These are phyloP conservation scores for Phymorhynchus buccinoides DNA, from an alignment of 1,140 invertebrate species.

Conservation along the genomic window DNA sequence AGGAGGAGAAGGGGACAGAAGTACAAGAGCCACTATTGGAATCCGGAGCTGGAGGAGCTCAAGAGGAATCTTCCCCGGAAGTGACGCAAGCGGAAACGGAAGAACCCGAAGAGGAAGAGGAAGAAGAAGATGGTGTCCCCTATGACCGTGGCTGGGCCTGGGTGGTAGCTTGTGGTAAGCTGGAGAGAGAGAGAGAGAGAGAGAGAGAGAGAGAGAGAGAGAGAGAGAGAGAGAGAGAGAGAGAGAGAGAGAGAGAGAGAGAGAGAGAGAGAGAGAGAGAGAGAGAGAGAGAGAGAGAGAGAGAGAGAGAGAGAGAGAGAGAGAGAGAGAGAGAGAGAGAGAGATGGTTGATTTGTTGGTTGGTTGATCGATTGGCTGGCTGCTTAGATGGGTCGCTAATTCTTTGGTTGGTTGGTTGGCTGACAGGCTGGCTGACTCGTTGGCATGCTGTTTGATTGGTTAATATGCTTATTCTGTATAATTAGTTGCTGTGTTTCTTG, in stretches of 20 bases:
- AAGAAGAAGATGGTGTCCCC: slow-evolving; percentile 28
- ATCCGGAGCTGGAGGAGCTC: background rate
- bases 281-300: too few species aligned
- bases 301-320: background rate
- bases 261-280: too few species aligned
- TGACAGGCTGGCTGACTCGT: too few species aligned
- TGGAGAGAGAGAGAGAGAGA: background rate
- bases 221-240: too few species aligned
- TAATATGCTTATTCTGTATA: too few species aligned
- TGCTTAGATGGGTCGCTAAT: background rate
- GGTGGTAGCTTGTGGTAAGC: slow-evolving; percentile 31
- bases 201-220: too few species aligned
- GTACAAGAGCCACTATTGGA: background rate
- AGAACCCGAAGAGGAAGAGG: background rate
- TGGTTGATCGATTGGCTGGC: too few species aligned
- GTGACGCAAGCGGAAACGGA: slow-evolving; percentile 19
- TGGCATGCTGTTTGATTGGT: too few species aligned
- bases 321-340: background rate
- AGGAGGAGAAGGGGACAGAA: background rate
- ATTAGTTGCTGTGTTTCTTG: background rate
- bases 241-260: too few species aligned
- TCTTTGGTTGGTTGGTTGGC: background rate
- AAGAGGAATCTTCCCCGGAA: background rate
- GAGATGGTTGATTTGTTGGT: too few species aligned
- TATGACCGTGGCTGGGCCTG: slow-evolving; percentile 38